phyloP scores from a whole-genome alignment of 2,888 invertebrate species.

The Abrostola tripartita region DNA sequence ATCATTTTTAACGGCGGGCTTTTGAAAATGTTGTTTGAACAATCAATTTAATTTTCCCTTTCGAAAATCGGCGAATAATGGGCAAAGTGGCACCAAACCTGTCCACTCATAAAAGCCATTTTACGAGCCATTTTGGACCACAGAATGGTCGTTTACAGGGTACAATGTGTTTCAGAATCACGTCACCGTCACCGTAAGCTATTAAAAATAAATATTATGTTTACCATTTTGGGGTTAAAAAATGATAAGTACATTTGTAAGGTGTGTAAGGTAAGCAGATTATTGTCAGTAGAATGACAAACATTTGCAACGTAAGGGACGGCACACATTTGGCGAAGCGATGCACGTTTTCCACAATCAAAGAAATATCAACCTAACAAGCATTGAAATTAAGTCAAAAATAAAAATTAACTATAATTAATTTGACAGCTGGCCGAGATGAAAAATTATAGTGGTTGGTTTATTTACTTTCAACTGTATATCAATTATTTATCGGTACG shows the following conservation, averaged over 20 bases:
- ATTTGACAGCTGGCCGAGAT: too few species aligned
- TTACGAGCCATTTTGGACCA: constrained; percentile 78
- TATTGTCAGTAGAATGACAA: too few species aligned
- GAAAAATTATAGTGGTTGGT: too few species aligned
- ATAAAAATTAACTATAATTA: too few species aligned
- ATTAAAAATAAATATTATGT: constrained; percentile 67
- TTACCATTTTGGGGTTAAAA: constrained; percentile 34
- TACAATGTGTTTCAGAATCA: constrained; percentile 73
- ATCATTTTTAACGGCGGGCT: constrained; percentile 30
- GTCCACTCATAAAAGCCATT: constrained; percentile 81
- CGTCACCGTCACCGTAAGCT: constrained; percentile 53
- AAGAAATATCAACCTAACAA: too few species aligned
- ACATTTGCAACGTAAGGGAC: too few species aligned
- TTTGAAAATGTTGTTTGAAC: constrained; percentile 38
- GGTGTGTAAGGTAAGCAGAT: constrained; percentile 2
- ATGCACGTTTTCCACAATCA: too few species aligned
- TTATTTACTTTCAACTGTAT: too few species aligned
- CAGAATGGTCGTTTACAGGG: constrained; percentile 75
- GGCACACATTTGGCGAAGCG: too few species aligned
- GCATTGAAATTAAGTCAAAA: too few species aligned
- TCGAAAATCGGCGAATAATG: constrained; percentile 75
- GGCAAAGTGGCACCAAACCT: constrained; percentile 70
- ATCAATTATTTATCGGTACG: too few species aligned
- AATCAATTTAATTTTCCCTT: constrained; percentile 78
- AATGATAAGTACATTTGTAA: constrained; percentile 21